Evolutionary conservation across 2,888 invertebrate genomes (phyloP).

Genomic region (Agapostemon virescens): DNA sequence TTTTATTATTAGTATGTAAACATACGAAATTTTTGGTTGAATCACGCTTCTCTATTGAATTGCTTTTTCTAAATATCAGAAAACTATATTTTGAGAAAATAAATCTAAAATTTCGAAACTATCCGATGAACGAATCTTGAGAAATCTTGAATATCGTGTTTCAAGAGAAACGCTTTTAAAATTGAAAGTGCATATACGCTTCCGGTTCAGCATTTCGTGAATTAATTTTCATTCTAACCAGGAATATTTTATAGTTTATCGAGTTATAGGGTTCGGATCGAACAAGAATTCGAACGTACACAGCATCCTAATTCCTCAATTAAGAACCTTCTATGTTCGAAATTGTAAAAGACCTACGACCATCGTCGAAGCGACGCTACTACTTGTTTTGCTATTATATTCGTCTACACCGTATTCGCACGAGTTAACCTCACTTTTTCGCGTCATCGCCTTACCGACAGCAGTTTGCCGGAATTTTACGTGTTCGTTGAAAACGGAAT

Average conservation of each 20-base stretch:
- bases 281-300: not conserved
- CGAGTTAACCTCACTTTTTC: conserved; percentile 59
- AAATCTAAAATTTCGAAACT: not conserved
- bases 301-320: not conserved
- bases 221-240: not conserved
- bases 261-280: not conserved
- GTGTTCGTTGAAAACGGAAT: not conserved
- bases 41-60: not conserved
- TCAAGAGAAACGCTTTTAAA: not conserved
- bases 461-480: not conserved
- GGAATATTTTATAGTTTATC: not conserved
- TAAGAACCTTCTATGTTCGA: not conserved
- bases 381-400: not conserved
- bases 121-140: not conserved
- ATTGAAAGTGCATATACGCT: not conserved
- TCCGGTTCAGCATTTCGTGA: not conserved
- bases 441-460: not conserved
- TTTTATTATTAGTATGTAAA: not conserved
- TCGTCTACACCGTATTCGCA: conserved; percentile 31
- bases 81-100: not conserved
- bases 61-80: not conserved
- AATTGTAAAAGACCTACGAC: not conserved
- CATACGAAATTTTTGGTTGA: not conserved
- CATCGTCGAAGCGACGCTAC: not conserved
- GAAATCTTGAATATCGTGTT: not conserved